Evolutionary conservation across 1,140 invertebrate genomes (phyloP).

Genomic region (Drosophila busckii): DNA sequence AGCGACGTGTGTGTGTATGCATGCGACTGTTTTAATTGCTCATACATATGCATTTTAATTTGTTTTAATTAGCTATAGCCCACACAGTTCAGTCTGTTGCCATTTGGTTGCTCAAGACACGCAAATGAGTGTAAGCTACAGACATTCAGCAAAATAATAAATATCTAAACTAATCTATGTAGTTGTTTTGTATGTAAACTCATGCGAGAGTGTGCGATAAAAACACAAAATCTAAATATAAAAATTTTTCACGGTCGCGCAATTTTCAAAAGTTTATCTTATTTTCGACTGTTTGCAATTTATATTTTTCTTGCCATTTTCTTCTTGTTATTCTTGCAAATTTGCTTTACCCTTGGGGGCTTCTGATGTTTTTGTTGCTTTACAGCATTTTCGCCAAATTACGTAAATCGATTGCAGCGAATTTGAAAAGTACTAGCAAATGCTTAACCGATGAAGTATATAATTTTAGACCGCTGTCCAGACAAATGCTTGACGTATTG

Average conservation of each 20-base stretch:
- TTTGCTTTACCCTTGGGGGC: conserved; percentile 25
- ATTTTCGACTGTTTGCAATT: conserved; percentile 46
- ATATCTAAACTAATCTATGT: conserved; percentile 6
- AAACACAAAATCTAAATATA: conserved; percentile 63
- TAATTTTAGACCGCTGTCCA: conserved; percentile 22
- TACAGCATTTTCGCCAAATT: conserved; percentile 31
- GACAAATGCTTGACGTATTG: conserved; percentile 7
- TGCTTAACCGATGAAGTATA: no score
- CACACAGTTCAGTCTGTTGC: conserved; percentile 46
- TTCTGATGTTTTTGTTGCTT: conserved; percentile 17
- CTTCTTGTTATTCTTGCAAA: conserved; percentile 21
- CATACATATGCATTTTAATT: conserved; percentile 16
- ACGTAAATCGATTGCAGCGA: conserved; percentile 37
- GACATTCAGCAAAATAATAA: no score
- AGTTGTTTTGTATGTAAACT: background rate
- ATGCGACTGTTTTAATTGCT: background rate
- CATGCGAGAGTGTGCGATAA: no score
- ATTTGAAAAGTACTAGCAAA: no score
- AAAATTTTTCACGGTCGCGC: conserved; percentile 57
- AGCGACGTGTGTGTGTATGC: no score
- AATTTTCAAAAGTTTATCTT: conserved; percentile 39
- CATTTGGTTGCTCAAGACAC: no score
- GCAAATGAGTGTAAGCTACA: no score
- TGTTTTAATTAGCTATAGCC: conserved; percentile 35
- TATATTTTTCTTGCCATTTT: conserved; percentile 14